Evolutionary conservation across 2,797 vertebrate species (phyloP), one percentile per base, ranked within the genome.

Genomic region (Crocodylus rhombifer): DNA sequence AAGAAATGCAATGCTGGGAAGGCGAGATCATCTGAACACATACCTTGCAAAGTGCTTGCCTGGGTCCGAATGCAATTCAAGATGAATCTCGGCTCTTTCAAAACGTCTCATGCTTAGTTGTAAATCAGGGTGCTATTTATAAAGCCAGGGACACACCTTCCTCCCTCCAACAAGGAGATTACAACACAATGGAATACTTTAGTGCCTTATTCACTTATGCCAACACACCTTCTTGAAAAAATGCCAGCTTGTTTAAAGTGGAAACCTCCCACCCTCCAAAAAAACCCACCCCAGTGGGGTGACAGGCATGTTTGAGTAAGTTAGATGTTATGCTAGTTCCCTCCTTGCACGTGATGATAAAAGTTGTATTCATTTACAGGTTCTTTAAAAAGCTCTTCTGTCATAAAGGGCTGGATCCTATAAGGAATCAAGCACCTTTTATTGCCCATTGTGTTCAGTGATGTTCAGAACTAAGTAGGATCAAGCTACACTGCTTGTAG

Each of bases 81-180:
- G 92, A 18, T 51, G 81, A 85, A 74, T 25, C 69, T 73, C 1
- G 4, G 17, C 36, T 69, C 56, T 81, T 89, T 57, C 26, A 4
- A 4, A 56, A 80, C 56, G 86, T 55, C 73, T 33, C 7, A 1
- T 62, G 93, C 63, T 56, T 57, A 2, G 0, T 1, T 25, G 82
- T 80, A 51, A 86, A 61, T 82, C 85, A 36, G 56, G 0, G 0
- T 23, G 30, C 81, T 81, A 77, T 95, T 97, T 97, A 97, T 97
- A 96, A 89, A 91, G 87, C 84, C 73, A 56, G 84, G 88, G 97
- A 94, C 97, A 97, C 97, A 93, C 97, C 97, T 97, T 95, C 84
- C 65, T 67, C 30, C 71, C 89, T 92, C 82, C 79, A 15, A 26
- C 26, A 77, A 84, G 79, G 61, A 13, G 95, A 51, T 96, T 98